These are phyloP conservation scores for Luffia ferchaultella DNA, from an alignment of 2,888 invertebrate species.

Conservation along the genomic window DNA sequence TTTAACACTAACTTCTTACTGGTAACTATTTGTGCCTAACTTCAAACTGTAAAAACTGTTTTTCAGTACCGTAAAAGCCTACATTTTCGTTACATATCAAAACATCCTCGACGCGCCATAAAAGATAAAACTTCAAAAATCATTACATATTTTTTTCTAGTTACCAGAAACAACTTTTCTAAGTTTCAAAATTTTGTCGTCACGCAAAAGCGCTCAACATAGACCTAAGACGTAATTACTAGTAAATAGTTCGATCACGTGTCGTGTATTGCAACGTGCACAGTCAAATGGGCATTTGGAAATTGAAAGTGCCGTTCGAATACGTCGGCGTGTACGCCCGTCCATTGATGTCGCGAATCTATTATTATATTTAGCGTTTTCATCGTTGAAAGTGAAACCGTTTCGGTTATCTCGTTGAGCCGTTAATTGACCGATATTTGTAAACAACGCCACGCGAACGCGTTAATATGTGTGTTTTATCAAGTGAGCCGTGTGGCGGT, in stretches of 20 bases:
- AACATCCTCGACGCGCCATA: too few species aligned
- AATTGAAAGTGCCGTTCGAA: slow-evolving; percentile 58
- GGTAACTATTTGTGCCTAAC: too few species aligned
- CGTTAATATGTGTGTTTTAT: slow-evolving; percentile 23
- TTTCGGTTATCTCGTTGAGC: slow-evolving; percentile 47
- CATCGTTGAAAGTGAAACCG: slow-evolving; percentile 52
- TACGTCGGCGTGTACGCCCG: slow-evolving; percentile 35
- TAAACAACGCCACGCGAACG: slow-evolving; percentile 30
- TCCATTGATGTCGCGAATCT: slow-evolving; percentile 52
- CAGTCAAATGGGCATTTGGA: slow-evolving; percentile 22
- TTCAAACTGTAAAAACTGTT: too few species aligned
- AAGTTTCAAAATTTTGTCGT: background rate
- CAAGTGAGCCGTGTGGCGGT: background rate
- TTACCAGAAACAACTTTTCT: background rate
- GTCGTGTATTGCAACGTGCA: background rate
- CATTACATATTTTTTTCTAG: background rate
- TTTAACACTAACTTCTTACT: too few species aligned
- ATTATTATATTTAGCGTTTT: slow-evolving; percentile 60
- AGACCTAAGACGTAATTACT: background rate
- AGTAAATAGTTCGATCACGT: background rate
- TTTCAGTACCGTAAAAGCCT: too few species aligned
- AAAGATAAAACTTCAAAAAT: too few species aligned
- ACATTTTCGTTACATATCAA: too few species aligned
- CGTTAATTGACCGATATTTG: slow-evolving; percentile 54
- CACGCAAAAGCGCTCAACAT: background rate